phyloP scores from a whole-genome alignment of 2,113 vertebrate species.

The Microcebus tavaratra region DNA sequence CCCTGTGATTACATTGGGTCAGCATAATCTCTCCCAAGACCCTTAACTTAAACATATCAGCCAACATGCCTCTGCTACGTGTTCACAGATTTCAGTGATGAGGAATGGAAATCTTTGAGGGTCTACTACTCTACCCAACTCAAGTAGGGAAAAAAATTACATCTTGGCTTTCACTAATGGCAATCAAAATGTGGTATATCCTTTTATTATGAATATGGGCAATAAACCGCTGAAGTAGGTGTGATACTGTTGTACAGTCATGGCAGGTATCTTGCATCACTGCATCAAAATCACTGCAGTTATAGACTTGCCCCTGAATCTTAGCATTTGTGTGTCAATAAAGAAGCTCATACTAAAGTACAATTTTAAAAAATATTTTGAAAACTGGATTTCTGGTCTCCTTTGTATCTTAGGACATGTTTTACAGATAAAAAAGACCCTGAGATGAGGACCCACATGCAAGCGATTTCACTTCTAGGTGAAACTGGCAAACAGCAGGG shows the following conservation, averaged over 20 bases:
- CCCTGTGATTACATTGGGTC: neutral
- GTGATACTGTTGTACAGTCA: neutral
- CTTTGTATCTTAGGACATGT: neutral
- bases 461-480: neutral
- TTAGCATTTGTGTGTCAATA: too few species aligned
- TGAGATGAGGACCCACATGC: neutral
- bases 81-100: accelerated
- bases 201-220: neutral
- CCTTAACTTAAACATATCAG: neutral
- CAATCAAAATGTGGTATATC: neutral
- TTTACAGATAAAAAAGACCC: neutral
- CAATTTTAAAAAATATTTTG: neutral
- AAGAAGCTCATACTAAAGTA: neutral
- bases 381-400: neutral
- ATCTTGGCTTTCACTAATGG: neutral
- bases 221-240: accelerated
- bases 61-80: neutral
- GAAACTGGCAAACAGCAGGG: accelerated
- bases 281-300: neutral
- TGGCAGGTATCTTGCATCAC: too few species aligned
- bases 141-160: neutral
- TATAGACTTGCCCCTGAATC: neutral
- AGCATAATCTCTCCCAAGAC: neutral
- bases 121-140: neutral
- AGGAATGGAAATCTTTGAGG: neutral